A percentile compares a stretch with the other conserved stretches of the same genome.
Conservation (phyloP, 2,888 invertebrate genomes). For the Eubasilissa splendida region DNA sequence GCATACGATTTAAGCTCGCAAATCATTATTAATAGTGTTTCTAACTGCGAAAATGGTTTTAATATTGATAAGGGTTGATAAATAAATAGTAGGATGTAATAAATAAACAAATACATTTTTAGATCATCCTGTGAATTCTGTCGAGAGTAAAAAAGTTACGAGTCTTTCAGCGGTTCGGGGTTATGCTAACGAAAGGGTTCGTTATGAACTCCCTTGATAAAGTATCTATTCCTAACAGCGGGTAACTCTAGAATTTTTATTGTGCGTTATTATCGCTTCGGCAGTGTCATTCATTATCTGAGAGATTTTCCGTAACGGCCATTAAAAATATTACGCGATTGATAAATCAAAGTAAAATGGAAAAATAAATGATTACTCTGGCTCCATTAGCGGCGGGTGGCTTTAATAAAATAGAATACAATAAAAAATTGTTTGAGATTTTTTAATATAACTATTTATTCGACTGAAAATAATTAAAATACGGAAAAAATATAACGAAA, state of each 20-base stretch:
- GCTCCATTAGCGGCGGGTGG: slow-evolving; percentile 24
- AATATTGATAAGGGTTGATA: too few relatives aligned
- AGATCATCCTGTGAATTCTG: not conserved
- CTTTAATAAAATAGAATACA: not conserved
- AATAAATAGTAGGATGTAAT: not conserved
- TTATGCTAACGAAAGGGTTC: slow-evolving; percentile 49
- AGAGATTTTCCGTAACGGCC: slow-evolving; percentile 31
- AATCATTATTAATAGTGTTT: too few relatives aligned
- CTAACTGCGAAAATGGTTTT: too few relatives aligned
- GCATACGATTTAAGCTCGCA: too few relatives aligned
- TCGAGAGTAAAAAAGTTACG: slow-evolving; percentile 41
- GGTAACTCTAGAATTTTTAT: slow-evolving; percentile 48
- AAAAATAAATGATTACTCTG: not conserved
- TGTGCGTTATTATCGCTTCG: slow-evolving; percentile 44
- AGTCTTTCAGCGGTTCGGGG: slow-evolving; percentile 32
- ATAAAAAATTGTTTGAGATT: not conserved
- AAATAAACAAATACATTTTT: not conserved
- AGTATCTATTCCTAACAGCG: slow-evolving; percentile 46
- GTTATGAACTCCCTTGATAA: slow-evolving; percentile 45
- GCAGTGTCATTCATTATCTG: slow-evolving; percentile 25
- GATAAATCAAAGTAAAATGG: slow-evolving; percentile 17
- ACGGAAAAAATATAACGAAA: too few relatives aligned
- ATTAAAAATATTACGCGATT: slow-evolving; percentile 37
- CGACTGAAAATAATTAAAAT: too few relatives aligned
- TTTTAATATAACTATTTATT: too few relatives aligned